Evolutionary conservation across 2,113 vertebrate genomes (phyloP), one percentile per base, ranked within the genome.

Genomic region (Plestiodon gilberti): DNA sequence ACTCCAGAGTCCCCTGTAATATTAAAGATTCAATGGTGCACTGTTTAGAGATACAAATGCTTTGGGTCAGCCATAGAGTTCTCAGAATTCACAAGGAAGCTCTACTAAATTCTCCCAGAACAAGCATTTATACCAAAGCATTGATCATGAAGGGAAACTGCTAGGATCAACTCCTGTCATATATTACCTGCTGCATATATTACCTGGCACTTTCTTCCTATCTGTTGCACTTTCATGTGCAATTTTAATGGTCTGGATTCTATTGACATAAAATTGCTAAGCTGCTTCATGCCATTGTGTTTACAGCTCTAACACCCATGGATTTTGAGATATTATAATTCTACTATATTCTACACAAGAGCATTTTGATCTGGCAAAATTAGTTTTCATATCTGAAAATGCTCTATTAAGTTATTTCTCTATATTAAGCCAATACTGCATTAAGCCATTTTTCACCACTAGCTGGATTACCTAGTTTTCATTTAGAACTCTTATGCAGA

Each of bases 401-500:
- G 78, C 5, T 40, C 33, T 22, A 82, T 84, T 57, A 83, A 78
- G 23, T 52, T 30, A 78, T 71, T 75, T 87, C 88, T 83, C 28
- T 85, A 18, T 40, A 78, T 30, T 69, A 62, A 64, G 38, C 28
- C 67, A 52, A 77, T 28, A 77, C 3, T 33, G 38, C 6, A 80
- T 85, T 59, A 83, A 78, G n/a, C 28, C 64, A 62, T 71, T 64
- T 84, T 0, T 35, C 55, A 76, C 62, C 30, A 33, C 30, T 33
- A 18, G 78, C 10, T n/a, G 14, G 78, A 85, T 89, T 87, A 92
- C 35, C 22, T 73, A 70, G 55, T 3, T 81, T 20, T 33, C 82
- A 77, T 89, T 87, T 38, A 57, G 76, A 87, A 78, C 17, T 25
- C 4, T 70, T 59, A 84, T 78, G 23, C 74, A 33, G 65, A 87